phyloP scores from a whole-genome alignment of 1,140 invertebrate genomes.

The Drosophila truncata region DNA sequence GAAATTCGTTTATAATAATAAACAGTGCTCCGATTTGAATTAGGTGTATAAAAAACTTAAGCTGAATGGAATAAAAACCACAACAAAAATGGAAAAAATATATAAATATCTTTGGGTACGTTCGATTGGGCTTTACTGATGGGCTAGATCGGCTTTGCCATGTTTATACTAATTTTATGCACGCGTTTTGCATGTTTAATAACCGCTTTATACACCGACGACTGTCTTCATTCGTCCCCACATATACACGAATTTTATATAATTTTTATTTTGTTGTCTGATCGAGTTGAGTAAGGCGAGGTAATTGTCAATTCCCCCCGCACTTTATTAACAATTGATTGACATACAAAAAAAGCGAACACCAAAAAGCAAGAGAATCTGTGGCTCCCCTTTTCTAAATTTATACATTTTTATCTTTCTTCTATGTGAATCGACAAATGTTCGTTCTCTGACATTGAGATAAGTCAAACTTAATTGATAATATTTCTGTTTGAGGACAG shows the following conservation, averaged over 20 bases:
- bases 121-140: constrained; percentile 17
- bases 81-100: background rate
- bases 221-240: background rate
- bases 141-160: constrained; percentile 22
- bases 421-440: constrained; percentile 2
- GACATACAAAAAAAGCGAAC: background rate
- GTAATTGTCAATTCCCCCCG: constrained; percentile 8
- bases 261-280: constrained; percentile 2
- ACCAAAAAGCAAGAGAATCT: background rate
- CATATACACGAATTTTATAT: background rate
- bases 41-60: constrained; percentile 7
- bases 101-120: constrained; percentile 25
- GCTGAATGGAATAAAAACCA: background rate
- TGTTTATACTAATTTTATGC: constrained; percentile 76
- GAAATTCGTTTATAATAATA: constrained; percentile 12
- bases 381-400: background rate
- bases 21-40: background rate
- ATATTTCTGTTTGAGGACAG: background rate
- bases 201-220: constrained; percentile 14
- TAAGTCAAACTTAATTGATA: constrained; percentile 15
- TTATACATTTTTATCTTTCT: constrained; percentile 14
- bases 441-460: constrained; percentile 10
- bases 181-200: constrained; percentile 72
- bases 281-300: constrained; percentile 5
- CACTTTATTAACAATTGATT: constrained; percentile 9